Conservation (phyloP, 2,113 vertebrate species). For the Ophthalmolycus amberensis region DNA sequence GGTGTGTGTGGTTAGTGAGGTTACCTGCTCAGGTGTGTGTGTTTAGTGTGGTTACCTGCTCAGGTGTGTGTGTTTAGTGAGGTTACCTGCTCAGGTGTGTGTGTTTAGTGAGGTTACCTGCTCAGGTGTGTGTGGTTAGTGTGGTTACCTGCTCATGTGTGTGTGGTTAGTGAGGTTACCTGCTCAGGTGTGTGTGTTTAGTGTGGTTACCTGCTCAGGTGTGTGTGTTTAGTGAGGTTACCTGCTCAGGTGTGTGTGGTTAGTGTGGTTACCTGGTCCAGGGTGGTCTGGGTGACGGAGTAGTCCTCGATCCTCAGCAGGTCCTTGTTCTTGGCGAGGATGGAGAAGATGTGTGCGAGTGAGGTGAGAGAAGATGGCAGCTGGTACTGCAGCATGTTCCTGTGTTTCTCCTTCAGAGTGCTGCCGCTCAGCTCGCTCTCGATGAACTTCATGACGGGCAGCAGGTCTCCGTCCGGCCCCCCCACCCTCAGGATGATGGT, state of each 20-base stretch:
- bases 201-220: background rate
- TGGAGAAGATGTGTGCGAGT: constrained; percentile 93
- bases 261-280: constrained; percentile 89
- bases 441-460: constrained; percentile 95
- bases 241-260: background rate
- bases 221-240: background rate
- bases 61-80: background rate
- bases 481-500: constrained; percentile 95
- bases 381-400: constrained; percentile 98
- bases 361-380: constrained; percentile 92
- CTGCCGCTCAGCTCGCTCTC: constrained; percentile 92
- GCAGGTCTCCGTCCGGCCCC: constrained; percentile 89
- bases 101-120: background rate
- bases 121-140: background rate
- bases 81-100: background rate
- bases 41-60: no score
- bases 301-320: constrained; percentile 95
- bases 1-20: no score
- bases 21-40: no score
- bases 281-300: constrained; percentile 97
- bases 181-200: background rate
- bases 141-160: background rate
- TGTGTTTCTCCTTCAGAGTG: constrained; percentile 93
- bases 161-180: background rate
- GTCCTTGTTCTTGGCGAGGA: constrained; percentile 92